These are phyloP conservation scores for Delichon dasypus DNA, from an alignment of 2,797 vertebrate genomes.

Conservation along the genomic window DNA sequence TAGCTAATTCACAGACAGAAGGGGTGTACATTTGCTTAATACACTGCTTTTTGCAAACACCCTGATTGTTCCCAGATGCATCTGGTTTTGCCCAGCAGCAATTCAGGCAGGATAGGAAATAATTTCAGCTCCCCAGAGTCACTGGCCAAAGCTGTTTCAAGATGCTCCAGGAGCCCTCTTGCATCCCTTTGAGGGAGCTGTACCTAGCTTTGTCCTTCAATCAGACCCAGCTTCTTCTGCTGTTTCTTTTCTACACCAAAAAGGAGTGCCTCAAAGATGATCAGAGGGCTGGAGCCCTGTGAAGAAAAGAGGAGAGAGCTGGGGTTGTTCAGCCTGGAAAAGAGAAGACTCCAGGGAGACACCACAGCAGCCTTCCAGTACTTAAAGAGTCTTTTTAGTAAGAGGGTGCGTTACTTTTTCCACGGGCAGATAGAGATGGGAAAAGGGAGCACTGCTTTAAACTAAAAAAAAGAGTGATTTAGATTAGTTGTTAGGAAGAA, in stretches of 20 bases:
- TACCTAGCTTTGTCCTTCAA: neutral
- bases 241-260: neutral
- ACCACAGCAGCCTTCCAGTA: neutral
- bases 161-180: neutral
- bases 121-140: neutral
- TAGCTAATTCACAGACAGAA: neutral
- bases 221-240: neutral
- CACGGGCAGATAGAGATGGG: neutral
- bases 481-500: neutral
- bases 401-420: neutral
- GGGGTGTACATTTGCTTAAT: neutral
- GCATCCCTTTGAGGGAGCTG: accelerated
- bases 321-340: neutral
- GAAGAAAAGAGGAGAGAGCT: neutral
- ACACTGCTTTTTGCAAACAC: slow-evolving; percentile 8
- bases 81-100: neutral
- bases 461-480: neutral
- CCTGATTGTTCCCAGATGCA: slow-evolving; percentile 11
- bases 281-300: neutral
- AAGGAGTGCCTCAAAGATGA: neutral
- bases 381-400: neutral
- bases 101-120: neutral
- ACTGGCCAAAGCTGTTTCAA: neutral
- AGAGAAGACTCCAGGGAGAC: neutral
- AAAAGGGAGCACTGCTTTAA: neutral